These are phyloP conservation scores for Sardina pilchardus DNA, from an alignment of 2,113 vertebrate species.

Conservation along the genomic window DNA sequence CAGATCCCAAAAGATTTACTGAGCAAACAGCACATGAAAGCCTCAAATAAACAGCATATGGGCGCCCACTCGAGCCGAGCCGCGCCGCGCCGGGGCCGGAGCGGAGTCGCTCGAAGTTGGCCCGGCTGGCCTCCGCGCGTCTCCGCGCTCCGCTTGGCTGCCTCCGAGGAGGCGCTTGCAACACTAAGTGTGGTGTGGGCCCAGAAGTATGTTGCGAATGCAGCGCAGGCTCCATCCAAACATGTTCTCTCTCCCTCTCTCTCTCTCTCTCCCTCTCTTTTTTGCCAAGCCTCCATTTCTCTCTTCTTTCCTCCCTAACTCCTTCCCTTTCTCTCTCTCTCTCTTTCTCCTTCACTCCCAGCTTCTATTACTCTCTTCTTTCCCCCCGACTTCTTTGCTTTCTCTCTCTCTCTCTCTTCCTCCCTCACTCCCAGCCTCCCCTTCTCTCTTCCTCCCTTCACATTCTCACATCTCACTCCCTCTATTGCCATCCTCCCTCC, in stretches of 20 bases:
- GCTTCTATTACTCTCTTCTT: background rate
- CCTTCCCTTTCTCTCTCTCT: background rate
- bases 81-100: too few relatives aligned
- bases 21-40: background rate
- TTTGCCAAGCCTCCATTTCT: background rate
- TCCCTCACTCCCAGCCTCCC: background rate
- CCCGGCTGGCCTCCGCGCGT: background rate
- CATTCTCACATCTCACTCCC: background rate
- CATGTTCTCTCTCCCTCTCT: background rate
- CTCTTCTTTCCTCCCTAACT: background rate
- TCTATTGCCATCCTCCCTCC: conserved; percentile 7
- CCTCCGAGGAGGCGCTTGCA: background rate
- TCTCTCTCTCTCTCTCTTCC: too few relatives aligned
- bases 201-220: background rate
- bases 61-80: too few relatives aligned
- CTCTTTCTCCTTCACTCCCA: background rate
- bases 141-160: background rate
- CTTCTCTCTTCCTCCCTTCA: background rate
- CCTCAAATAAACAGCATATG: background rate
- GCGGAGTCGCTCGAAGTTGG: background rate
- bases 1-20: background rate
- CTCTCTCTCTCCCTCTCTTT: background rate
- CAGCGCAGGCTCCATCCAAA: background rate
- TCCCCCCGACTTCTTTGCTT: background rate
- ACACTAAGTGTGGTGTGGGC: background rate